Conservation (phyloP, 2,797 vertebrate genomes). For the Dallia pectoralis region DNA sequence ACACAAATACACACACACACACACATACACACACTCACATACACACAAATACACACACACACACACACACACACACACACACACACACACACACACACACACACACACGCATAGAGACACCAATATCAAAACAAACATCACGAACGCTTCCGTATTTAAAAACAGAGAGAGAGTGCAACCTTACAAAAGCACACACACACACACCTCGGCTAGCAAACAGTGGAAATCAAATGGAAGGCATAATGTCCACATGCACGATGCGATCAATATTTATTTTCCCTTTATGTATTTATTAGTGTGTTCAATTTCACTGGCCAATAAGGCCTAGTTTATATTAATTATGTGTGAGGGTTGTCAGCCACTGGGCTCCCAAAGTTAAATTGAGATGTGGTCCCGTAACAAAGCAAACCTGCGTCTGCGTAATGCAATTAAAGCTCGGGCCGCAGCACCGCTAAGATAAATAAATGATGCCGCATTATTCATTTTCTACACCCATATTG, state of each 20-base stretch:
- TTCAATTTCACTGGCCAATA: conserved; percentile 57
- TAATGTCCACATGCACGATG: conserved; percentile 46
- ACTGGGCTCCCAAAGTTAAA: conserved; percentile 59
- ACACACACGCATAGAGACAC: conserved; percentile 22
- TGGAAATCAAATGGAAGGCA: conserved; percentile 57
- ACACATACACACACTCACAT: conserved; percentile 9
- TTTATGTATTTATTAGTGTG: conserved; percentile 65
- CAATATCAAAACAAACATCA: not conserved
- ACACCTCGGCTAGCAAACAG: conserved; percentile 31
- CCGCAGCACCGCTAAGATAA: conserved; percentile 49
- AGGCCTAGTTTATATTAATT: conserved; percentile 60
- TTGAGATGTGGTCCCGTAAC: conserved; percentile 60
- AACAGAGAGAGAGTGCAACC: conserved; percentile 15
- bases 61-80: conserved; percentile 16
- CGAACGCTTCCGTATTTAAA: conserved; percentile 19
- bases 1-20: not conserved
- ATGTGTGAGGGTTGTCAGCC: conserved; percentile 54
- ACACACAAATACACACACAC: conserved; percentile 17
- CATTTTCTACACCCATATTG: conserved; percentile 57
- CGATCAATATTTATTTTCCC: conserved; percentile 67
- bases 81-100: conserved; percentile 26
- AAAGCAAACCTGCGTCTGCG: conserved; percentile 53
- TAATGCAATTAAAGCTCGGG: conserved; percentile 59
- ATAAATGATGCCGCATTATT: conserved; percentile 59
- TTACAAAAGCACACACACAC: conserved; percentile 18